Percentiles rank a stretch among this genome's conserved stretches.
phyloP scores from a whole-genome alignment of 2,797 vertebrate genomes.

The Microcaecilia unicolor region DNA sequence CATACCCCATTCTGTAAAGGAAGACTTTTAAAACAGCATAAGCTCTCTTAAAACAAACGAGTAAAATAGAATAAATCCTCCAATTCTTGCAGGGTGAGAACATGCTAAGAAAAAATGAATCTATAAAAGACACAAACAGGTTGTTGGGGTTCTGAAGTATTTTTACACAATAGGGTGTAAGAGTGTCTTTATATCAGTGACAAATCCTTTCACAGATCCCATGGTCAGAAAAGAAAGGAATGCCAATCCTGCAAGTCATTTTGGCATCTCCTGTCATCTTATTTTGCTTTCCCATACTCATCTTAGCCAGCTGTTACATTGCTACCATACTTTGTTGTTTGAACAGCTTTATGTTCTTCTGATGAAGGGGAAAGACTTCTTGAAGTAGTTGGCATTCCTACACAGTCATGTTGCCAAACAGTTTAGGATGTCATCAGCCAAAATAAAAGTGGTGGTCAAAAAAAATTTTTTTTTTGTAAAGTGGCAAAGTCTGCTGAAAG shows the following conservation, averaged over 20 bases:
- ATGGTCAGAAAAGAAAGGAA: constrained; percentile 48
- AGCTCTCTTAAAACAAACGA: no score
- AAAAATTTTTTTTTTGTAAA: background rate
- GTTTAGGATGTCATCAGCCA: fast-evolving
- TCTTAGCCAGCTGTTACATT: constrained; percentile 48
- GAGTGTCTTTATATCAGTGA: constrained; percentile 50
- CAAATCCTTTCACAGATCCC: constrained; percentile 53
- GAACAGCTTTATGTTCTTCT: constrained; percentile 46
- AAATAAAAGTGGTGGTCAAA: background rate
- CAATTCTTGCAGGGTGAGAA: no score
- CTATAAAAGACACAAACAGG: no score
- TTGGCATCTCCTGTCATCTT: constrained; percentile 28
- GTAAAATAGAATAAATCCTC: no score
- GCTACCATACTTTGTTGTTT: constrained; percentile 49
- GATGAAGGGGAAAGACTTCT: constrained; percentile 20
- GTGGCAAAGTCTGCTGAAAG: background rate
- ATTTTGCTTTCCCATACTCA: constrained; percentile 54
- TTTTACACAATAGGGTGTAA: constrained; percentile 52
- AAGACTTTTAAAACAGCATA: no score
- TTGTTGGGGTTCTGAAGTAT: constrained; percentile 32
- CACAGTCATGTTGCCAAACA: background rate
- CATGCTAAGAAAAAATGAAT: no score
- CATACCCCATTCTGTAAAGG: no score
- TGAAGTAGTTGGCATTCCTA: background rate
- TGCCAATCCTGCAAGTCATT: constrained; percentile 5